Conservation (phyloP, 2,797 vertebrate genomes). For the Micromesistius poutassou region DNA sequence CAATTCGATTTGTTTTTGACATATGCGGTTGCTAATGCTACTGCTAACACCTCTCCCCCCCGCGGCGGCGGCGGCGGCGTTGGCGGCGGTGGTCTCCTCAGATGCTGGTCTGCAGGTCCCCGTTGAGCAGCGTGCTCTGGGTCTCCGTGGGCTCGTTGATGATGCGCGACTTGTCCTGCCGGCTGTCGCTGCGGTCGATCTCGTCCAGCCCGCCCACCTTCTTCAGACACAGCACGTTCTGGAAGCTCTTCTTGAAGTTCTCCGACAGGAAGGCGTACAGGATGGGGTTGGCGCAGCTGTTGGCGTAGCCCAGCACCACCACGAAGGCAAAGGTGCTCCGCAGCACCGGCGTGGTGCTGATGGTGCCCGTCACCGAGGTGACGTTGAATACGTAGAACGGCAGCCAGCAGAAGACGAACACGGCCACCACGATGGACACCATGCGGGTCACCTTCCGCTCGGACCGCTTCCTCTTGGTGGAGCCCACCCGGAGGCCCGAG, state of each 20-base stretch:
- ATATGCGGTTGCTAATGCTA: background rate
- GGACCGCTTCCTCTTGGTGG: slow-evolving; percentile 90
- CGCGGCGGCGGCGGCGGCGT: too few species aligned
- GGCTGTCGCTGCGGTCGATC: slow-evolving; percentile 86
- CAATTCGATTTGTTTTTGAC: background rate
- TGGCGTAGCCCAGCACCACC: slow-evolving; percentile 92
- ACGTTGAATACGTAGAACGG: slow-evolving; percentile 97
- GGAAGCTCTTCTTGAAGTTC: slow-evolving; percentile 99
- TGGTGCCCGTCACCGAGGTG: slow-evolving; percentile 85
- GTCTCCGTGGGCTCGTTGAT: slow-evolving; percentile 91
- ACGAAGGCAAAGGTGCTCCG: slow-evolving; percentile 94
- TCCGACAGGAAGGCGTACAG: slow-evolving; percentile 95
- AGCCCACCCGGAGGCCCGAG: slow-evolving; percentile 89
- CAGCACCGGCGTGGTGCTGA: slow-evolving; percentile 85
- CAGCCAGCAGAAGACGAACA: slow-evolving; percentile 97
- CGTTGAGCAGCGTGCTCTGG: slow-evolving; percentile 86
- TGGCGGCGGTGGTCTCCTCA: slow-evolving; percentile 53
- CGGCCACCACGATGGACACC: slow-evolving; percentile 94
- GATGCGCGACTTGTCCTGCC: slow-evolving; percentile 87
- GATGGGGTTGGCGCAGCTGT: slow-evolving; percentile 96
- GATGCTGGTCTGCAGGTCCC: slow-evolving; percentile 90
- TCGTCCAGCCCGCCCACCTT: slow-evolving; percentile 87
- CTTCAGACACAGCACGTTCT: slow-evolving; percentile 91
- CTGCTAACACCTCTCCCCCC: background rate
- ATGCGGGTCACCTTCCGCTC: slow-evolving; percentile 94